These are phyloP conservation scores for Ennomos quercinarius DNA, from an alignment of 2,888 invertebrate species.

Conservation along the genomic window DNA sequence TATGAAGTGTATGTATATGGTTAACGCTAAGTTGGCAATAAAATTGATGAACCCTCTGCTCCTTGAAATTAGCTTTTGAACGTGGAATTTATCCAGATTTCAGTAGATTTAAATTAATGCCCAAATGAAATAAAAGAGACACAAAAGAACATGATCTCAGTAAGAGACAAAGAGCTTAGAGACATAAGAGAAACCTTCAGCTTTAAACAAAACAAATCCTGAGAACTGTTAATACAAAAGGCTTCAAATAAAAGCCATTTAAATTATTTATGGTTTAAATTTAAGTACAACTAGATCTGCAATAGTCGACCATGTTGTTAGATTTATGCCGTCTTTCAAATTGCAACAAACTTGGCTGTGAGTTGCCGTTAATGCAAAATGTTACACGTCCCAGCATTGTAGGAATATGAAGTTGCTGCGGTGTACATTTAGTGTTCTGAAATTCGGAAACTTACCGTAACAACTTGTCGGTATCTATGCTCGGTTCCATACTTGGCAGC, in stretches of 20 bases:
- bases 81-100: conserved; percentile 1
- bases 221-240: too few relatives aligned
- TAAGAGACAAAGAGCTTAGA: too few relatives aligned
- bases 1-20: too few relatives aligned
- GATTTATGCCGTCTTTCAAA: conserved; percentile 41
- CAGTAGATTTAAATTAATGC: too few relatives aligned
- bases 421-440: conserved; percentile 33
- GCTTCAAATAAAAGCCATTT: too few relatives aligned
- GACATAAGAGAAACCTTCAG: too few relatives aligned
- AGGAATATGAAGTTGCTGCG: conserved; percentile 33
- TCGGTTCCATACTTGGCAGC: conserved; percentile 50
- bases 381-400: conserved; percentile 29
- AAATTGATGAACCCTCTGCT: too few relatives aligned
- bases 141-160: too few relatives aligned
- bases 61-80: not conserved
- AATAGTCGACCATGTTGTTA: conserved; percentile 35
- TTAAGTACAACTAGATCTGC: conserved; percentile 28
- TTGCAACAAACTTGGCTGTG: conserved; percentile 40
- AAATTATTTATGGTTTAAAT: conserved; percentile 29
- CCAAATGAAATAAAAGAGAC: too few relatives aligned
- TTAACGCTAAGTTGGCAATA: too few relatives aligned
- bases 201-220: too few relatives aligned
- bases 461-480: conserved; percentile 45
- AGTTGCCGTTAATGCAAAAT: conserved; percentile 39
- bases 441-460: conserved; percentile 46